Percentiles rank a stretch among this genome's conserved stretches.
phyloP scores from a whole-genome alignment of 1,140 invertebrate species.

The Drosophila subobscura region DNA sequence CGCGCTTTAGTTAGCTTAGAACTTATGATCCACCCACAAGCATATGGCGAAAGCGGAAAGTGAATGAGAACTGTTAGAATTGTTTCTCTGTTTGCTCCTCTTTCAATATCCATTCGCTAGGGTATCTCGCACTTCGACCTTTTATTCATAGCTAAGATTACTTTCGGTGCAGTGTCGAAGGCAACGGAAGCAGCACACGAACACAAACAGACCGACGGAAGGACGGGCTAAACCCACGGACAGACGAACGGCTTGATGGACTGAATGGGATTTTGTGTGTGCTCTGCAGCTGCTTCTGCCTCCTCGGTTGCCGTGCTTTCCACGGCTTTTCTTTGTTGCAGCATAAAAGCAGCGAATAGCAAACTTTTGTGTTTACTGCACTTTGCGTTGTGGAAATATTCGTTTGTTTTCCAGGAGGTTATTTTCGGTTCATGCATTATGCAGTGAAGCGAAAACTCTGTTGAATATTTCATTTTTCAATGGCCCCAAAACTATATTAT shows the following conservation, averaged over 20 bases:
- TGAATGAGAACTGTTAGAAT: too few relatives aligned
- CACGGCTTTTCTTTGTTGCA: background rate
- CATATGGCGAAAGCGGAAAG: too few relatives aligned
- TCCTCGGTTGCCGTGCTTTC: too few relatives aligned
- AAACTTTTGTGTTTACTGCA: slow-evolving; percentile 61
- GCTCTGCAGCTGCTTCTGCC: too few relatives aligned
- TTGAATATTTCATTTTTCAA: slow-evolving; percentile 60
- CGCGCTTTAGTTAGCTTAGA: too few relatives aligned
- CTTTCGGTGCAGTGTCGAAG: slow-evolving; percentile 41
- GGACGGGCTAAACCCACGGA: slow-evolving; percentile 1
- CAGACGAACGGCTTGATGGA: slow-evolving; percentile 7
- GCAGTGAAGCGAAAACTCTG: slow-evolving; percentile 38
- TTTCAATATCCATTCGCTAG: too few relatives aligned
- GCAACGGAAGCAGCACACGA: slow-evolving; percentile 36
- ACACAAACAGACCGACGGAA: background rate
- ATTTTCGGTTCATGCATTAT: slow-evolving; percentile 54
- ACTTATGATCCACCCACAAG: too few relatives aligned
- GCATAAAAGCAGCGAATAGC: slow-evolving; percentile 41
- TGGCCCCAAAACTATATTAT: slow-evolving; percentile 43
- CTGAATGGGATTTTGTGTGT: slow-evolving; percentile 6
- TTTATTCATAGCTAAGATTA: slow-evolving; percentile 19
- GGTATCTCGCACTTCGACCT: too few relatives aligned
- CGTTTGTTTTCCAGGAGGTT: slow-evolving; percentile 31
- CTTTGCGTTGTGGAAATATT: slow-evolving; percentile 39
- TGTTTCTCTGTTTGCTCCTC: too few relatives aligned